Evolutionary conservation across 2,888 invertebrate genomes (phyloP).

Genomic region (Anticlea derivata): DNA sequence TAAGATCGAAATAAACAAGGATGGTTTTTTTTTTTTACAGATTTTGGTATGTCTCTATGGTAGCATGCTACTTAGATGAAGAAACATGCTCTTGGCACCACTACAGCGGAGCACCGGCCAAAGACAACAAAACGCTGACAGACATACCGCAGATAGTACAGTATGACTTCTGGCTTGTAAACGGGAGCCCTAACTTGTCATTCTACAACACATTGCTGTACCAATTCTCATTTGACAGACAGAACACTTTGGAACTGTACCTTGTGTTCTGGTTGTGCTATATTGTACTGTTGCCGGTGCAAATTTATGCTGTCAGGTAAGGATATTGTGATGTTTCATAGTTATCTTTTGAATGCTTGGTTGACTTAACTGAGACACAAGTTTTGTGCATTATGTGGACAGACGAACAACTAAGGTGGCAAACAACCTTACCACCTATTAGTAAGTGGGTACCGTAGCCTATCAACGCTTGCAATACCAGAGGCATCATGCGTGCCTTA

Average conservation of each 20-base stretch:
- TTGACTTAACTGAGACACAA: too few species aligned
- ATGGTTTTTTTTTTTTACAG: conserved; percentile 84
- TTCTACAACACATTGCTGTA: conserved; percentile 94
- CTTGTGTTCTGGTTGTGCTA: conserved; percentile 94
- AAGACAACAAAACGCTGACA: conserved; percentile 63
- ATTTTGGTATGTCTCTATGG: conserved; percentile 98
- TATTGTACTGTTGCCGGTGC: conserved; percentile 93
- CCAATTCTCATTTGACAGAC: conserved; percentile 98
- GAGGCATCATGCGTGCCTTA: too few species aligned
- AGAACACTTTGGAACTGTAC: conserved; percentile 96
- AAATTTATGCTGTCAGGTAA: conserved; percentile 92
- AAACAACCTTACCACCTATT: too few species aligned
- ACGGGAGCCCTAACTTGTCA: conserved; percentile 96
- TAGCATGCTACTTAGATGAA: conserved; percentile 94
- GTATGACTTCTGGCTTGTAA: conserved; percentile 98
- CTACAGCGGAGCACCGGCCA: conserved; percentile 74
- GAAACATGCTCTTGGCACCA: conserved; percentile 93
- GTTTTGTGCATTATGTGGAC: too few species aligned
- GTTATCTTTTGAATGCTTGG: neutral
- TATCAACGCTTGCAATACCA: too few species aligned
- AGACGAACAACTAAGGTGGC: too few species aligned
- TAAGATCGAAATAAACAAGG: too few species aligned
- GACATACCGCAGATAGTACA: conserved; percentile 69
- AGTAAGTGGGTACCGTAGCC: too few species aligned
- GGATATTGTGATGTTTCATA: conserved; percentile 21